Conservation (phyloP, 2,797 vertebrate species). For the Glossophaga mutica region DNA sequence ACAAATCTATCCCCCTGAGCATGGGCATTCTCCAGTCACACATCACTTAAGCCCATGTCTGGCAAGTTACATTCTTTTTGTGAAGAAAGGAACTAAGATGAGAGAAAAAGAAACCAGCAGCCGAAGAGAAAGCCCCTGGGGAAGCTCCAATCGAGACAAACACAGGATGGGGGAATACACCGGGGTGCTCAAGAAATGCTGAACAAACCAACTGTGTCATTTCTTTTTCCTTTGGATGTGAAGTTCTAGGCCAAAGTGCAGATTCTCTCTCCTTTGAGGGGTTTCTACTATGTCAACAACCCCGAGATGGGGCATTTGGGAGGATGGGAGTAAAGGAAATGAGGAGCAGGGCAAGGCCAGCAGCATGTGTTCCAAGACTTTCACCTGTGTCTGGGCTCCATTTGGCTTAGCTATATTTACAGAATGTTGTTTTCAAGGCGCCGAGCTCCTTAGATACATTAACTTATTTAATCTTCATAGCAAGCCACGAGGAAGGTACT, state of each 20-base stretch:
- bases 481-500: background rate
- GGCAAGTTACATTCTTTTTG: conserved; percentile 21
- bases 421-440: background rate
- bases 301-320: background rate
- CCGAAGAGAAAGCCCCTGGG: background rate
- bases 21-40: conserved; percentile 16
- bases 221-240: background rate
- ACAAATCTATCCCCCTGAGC: conserved; percentile 33
- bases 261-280: background rate
- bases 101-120: background rate
- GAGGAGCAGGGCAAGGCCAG: background rate
- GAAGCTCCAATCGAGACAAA: background rate
- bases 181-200: background rate
- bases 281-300: background rate
- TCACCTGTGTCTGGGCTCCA: background rate
- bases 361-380: background rate
- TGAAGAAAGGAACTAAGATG: conserved; percentile 4
- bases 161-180: background rate
- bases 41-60: background rate
- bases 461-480: background rate
- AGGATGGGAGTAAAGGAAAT: background rate
- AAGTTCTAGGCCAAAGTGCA: background rate
- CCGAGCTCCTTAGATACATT: background rate
- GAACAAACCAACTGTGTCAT: background rate
- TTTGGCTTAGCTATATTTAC: background rate